Evolutionary conservation across 2,888 invertebrate genomes (phyloP), one percentile per base, ranked within the genome.

Genomic region (Scaeva pyrastri): DNA sequence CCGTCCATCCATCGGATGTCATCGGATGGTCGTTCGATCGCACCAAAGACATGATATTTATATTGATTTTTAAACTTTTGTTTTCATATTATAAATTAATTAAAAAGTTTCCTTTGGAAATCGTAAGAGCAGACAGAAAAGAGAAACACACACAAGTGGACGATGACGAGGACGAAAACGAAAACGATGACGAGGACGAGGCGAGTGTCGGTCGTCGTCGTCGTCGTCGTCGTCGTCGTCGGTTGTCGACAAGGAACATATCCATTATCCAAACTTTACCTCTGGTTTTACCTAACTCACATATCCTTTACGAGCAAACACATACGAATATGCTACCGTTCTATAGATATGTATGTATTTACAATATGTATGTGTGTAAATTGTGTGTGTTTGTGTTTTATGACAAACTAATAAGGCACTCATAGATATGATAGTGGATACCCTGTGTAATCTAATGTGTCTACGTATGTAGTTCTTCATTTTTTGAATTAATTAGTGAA

Each of bases 61-160:
- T 60, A 86, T 86, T 70, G 86, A 86, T 86, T 82, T 81, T 60
- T 62, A 36, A 52, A 23, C 62, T 85, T 85, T 76, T 41, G 45
- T 77, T 39, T 68, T 66, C 66, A 66, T 81, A 82, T 86, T 82
- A 76, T 82, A 81, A 82, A 82, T 86, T 86, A 81, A 86, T 86
- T 82, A 73, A 70, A 77, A 70, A 73, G 68, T 73, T 73, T 68
- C 77, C 62, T 50, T 73, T 26, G 39, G 68, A 76, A 72, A 71
- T 55, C 64, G 41, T 45, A 52, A 60, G 66, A 12, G 23, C 36
- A 55, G 60, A 23, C 31, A 41, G 8, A n/a, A n/a, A 26, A 31
- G 55, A 19, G 48, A 31, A 50, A 14, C 14, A 50, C 50, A 48
- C 21, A 21, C 21, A 52, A 31, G 31, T 31, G 31, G 31, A 31